Percentiles rank a stretch among this genome's conserved stretches.
Evolutionary conservation across 2,888 invertebrate species (phyloP).

Genomic region (Isotomurus palustris): DNA sequence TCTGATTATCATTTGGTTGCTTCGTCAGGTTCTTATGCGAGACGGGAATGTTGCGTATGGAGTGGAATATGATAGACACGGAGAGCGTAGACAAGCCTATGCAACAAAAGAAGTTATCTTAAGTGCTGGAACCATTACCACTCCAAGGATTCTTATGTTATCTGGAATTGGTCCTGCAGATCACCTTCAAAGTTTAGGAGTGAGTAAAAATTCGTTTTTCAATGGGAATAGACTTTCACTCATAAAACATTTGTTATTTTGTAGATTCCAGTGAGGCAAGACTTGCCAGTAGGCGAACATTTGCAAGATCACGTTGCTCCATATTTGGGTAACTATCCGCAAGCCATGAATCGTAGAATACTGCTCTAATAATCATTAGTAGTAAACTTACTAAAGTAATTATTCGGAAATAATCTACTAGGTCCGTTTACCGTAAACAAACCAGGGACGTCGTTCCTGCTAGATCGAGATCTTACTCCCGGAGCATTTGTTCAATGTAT

Average conservation of each 20-base stretch:
- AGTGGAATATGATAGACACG: constrained; percentile 37
- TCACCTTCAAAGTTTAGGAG: constrained; percentile 22
- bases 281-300: constrained; percentile 33
- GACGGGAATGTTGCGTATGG: constrained; percentile 26
- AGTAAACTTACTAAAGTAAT: not conserved
- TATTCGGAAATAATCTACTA: constrained; percentile 10
- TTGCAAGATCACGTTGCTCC: constrained; percentile 33
- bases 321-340: not conserved
- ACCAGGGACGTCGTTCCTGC: constrained; percentile 2
- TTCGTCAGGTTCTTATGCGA: constrained; percentile 21
- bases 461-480: constrained; percentile 30
- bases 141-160: constrained; percentile 23
- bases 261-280: constrained; percentile 32
- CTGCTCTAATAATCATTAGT: not conserved
- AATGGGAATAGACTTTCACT: not conserved
- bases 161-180: constrained; percentile 19
- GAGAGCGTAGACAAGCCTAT: constrained; percentile 14
- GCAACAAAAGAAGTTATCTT: constrained; percentile 34
- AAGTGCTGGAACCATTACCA: constrained; percentile 22
- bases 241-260: not conserved
- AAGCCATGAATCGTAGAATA: not conserved
- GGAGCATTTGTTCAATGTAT: constrained; percentile 21
- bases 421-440: constrained; percentile 32
- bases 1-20: too few relatives aligned
- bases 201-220: constrained; percentile 9